A percentile compares a stretch with the other conserved stretches of the same genome.
Evolutionary conservation across 2,113 vertebrate genomes (phyloP).

Genomic region (Illadopsis cleaveri): DNA sequence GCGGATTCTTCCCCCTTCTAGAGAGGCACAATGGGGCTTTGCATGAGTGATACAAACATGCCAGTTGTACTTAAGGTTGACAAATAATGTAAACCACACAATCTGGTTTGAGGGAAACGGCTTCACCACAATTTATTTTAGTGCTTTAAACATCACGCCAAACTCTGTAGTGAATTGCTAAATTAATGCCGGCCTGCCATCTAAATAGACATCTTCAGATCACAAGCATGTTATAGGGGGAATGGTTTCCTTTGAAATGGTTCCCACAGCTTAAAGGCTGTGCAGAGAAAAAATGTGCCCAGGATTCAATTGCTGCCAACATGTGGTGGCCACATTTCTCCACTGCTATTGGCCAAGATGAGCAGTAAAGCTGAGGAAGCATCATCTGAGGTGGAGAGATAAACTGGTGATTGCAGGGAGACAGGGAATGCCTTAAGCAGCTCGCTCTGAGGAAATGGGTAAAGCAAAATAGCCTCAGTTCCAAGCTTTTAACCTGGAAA

Average conservation of each 20-base stretch:
- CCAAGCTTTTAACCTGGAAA: neutral
- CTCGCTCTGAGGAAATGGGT: neutral
- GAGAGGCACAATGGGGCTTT: slow-evolving; percentile 67
- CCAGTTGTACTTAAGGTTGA: slow-evolving; percentile 73
- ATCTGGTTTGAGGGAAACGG: slow-evolving; percentile 73
- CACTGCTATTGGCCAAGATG: slow-evolving; percentile 45
- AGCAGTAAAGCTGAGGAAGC: slow-evolving; percentile 6
- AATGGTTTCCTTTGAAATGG: slow-evolving; percentile 83
- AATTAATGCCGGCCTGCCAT: slow-evolving; percentile 81
- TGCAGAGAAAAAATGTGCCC: slow-evolving; percentile 78
- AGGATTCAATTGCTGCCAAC: slow-evolving; percentile 78
- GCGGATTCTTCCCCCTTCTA: slow-evolving; percentile 45
- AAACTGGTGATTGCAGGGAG: slow-evolving; percentile 3
- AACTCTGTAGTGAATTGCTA: slow-evolving; percentile 75
- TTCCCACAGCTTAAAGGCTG: slow-evolving; percentile 80
- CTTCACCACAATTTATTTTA: slow-evolving; percentile 77
- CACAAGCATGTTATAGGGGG: slow-evolving; percentile 81
- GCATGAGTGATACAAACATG: slow-evolving; percentile 70
- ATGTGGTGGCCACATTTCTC: slow-evolving; percentile 86
- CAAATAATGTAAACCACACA: slow-evolving; percentile 76
- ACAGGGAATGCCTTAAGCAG: neutral
- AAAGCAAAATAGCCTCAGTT: neutral
- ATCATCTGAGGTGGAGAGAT: slow-evolving; percentile 52
- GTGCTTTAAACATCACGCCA: slow-evolving; percentile 76
- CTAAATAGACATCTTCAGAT: slow-evolving; percentile 80